Percentiles rank a stretch among this genome's conserved stretches.
These are phyloP conservation scores for Catocala fraxini DNA, from an alignment of 2,888 invertebrate genomes.

Conservation along the genomic window DNA sequence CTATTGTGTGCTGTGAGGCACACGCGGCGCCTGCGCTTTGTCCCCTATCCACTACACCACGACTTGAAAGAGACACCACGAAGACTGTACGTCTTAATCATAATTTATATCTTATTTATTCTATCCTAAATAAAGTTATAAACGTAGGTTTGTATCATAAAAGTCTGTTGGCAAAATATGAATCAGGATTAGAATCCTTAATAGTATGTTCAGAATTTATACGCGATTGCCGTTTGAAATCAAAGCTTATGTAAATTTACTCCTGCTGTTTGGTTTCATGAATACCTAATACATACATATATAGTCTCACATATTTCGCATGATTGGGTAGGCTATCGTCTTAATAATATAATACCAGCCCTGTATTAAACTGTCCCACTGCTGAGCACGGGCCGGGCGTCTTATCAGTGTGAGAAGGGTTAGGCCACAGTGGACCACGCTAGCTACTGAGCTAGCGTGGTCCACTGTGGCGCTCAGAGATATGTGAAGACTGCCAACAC, in stretches of 20 bases:
- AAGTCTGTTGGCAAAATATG: conserved; percentile 27
- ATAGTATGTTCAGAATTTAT: conserved; percentile 5
- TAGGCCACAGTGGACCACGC: no score
- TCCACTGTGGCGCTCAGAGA: no score
- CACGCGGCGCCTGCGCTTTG: conserved; percentile 12
- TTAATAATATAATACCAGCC: no score
- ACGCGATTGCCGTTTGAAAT: conserved; percentile 4
- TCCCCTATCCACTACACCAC: conserved; percentile 5
- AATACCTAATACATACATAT: conserved; percentile 6
- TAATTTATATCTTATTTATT: conserved; percentile 45
- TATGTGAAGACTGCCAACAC: no score
- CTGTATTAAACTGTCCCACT: no score
- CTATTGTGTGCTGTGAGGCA: conserved; percentile 7
- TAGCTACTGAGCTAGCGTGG: no score
- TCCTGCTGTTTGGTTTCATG: not conserved
- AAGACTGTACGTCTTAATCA: conserved; percentile 25
- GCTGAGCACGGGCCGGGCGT: no score
- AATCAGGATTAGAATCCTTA: conserved; percentile 34
- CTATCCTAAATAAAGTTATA: conserved; percentile 10
- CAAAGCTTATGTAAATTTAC: conserved; percentile 10
- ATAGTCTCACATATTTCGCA: no score
- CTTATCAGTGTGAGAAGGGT: no score
- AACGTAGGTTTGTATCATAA: conserved; percentile 17
- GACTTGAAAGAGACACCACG: conserved; percentile 14
- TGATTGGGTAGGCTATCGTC: no score